Conservation (phyloP, 2,888 invertebrate species). For the Amphipyra tragopoginis region DNA sequence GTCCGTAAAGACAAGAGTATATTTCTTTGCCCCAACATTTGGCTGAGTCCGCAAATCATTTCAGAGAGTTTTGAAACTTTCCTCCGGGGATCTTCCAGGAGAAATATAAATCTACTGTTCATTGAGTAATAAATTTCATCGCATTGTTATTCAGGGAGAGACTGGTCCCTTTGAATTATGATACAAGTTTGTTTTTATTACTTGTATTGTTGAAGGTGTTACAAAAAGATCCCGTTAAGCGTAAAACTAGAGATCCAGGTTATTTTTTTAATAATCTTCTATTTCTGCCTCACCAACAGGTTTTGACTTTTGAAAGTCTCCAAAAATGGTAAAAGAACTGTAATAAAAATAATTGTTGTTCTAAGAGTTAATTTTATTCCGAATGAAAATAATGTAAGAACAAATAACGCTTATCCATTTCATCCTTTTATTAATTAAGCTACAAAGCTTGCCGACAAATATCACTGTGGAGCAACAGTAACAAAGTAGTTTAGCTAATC, state of each 20-base stretch:
- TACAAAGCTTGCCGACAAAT: constrained; percentile 53
- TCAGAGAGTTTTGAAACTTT: constrained; percentile 65
- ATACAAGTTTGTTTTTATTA: constrained; percentile 75
- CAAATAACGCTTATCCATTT: too few relatives aligned
- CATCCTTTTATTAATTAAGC: constrained; percentile 42
- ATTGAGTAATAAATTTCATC: constrained; percentile 73
- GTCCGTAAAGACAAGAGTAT: constrained; percentile 24
- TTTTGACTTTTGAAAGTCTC: too few relatives aligned
- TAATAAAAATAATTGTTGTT: too few relatives aligned
- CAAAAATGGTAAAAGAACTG: too few relatives aligned
- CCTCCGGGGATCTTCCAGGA: constrained; percentile 59
- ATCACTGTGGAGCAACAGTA: constrained; percentile 56
- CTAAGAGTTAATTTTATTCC: too few relatives aligned
- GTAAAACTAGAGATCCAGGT: constrained; percentile 1
- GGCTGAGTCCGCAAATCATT: constrained; percentile 62
- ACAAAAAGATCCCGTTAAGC: constrained; percentile 16
- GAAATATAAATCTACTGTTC: constrained; percentile 71
- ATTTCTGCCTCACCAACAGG: too few relatives aligned
- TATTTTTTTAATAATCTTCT: background rate
- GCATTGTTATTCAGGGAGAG: constrained; percentile 74
- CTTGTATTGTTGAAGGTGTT: constrained; percentile 55
- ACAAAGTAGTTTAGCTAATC: constrained; percentile 69
- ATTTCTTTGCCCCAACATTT: constrained; percentile 48
- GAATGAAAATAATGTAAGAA: too few relatives aligned
- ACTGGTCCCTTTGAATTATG: constrained; percentile 69